Evolutionary conservation across 2,797 vertebrate species (phyloP).

Genomic region (Remorina albescens): DNA sequence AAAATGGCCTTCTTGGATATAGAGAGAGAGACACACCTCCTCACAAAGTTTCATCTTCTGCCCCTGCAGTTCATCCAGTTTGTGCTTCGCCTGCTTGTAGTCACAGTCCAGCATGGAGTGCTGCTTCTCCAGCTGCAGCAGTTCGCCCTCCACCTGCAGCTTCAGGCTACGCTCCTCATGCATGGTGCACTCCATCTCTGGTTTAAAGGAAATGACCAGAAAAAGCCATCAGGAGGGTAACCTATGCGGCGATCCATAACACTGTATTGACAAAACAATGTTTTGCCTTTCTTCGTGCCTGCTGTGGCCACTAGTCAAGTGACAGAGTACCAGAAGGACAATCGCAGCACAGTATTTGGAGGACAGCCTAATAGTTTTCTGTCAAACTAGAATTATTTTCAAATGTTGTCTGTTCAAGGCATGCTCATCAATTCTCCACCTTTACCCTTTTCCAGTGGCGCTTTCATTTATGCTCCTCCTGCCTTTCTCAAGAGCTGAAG

Average conservation of each 20-base stretch:
- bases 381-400: background rate
- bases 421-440: background rate
- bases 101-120: slow-evolving; percentile 94
- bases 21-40: slow-evolving; percentile 83
- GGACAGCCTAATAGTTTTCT: background rate
- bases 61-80: slow-evolving; percentile 87
- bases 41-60: slow-evolving; percentile 91
- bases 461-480: slow-evolving; percentile 10
- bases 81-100: slow-evolving; percentile 91
- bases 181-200: slow-evolving; percentile 94
- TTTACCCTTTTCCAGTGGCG: background rate
- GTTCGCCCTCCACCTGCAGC: slow-evolving; percentile 90
- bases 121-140: slow-evolving; percentile 93
- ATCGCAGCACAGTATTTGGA: background rate
- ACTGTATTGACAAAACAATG: slow-evolving; percentile 22
- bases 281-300: background rate
- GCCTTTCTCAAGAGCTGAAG: background rate
- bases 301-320: slow-evolving; percentile 6
- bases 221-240: slow-evolving; percentile 12
- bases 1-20: background rate
- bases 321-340: background rate
- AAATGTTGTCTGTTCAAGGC: slow-evolving; percentile 7
- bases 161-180: slow-evolving; percentile 91
- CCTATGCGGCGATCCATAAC: background rate
- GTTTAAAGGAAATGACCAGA: background rate